phyloP scores from a whole-genome alignment of 2,113 vertebrate genomes.

The Prochilodus magdalenae region DNA sequence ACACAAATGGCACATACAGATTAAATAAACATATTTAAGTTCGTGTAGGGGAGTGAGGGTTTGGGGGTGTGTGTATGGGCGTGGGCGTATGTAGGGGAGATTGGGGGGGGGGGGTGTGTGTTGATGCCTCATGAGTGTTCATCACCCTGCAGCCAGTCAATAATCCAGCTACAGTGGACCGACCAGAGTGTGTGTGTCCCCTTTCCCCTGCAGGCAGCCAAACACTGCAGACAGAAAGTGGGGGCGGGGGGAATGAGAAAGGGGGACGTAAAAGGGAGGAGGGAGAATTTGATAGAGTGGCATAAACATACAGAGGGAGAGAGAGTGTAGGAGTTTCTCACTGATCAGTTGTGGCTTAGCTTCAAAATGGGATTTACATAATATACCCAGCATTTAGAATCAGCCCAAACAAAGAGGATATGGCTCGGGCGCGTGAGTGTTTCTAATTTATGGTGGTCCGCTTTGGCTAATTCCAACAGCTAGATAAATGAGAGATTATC shows the following conservation, averaged over 20 bases:
- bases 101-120: neutral
- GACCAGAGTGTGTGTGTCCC: slow-evolving; percentile 25
- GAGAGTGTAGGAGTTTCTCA: slow-evolving; percentile 57
- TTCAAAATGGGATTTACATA: slow-evolving; percentile 81
- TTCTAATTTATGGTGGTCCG: neutral
- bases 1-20: neutral
- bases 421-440: slow-evolving; percentile 15
- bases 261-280: slow-evolving; percentile 39
- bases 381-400: slow-evolving; percentile 67
- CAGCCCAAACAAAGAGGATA: slow-evolving; percentile 46
- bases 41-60: neutral
- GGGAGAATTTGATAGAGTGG: slow-evolving; percentile 41
- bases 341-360: slow-evolving; percentile 74
- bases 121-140: slow-evolving; percentile 8
- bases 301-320: neutral
- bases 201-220: slow-evolving; percentile 47
- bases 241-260: slow-evolving; percentile 44
- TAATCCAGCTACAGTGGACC: slow-evolving; percentile 26
- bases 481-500: too few relatives aligned
- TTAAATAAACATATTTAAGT: neutral
- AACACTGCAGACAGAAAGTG: slow-evolving; percentile 15
- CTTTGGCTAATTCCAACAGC: slow-evolving; percentile 16
- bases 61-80: neutral
- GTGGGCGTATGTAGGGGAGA: neutral
- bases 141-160: slow-evolving; percentile 3